These are phyloP conservation scores for Poecilia gillii DNA, from an alignment of 2,797 vertebrate genomes.

Conservation along the genomic window DNA sequence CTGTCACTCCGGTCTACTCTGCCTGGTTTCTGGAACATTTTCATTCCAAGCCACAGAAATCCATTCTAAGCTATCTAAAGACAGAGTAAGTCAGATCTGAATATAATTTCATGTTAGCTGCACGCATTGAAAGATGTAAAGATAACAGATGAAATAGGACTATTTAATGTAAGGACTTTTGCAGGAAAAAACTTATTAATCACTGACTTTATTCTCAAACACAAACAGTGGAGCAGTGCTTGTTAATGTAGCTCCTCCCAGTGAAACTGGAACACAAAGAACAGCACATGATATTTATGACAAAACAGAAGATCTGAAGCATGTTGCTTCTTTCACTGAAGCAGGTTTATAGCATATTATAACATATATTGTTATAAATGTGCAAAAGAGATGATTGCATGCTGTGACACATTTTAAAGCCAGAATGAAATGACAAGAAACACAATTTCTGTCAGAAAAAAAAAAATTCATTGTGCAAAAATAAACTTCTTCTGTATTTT, in stretches of 20 bases:
- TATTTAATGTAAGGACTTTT: neutral
- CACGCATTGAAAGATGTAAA: neutral
- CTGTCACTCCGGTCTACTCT: neutral
- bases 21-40: neutral
- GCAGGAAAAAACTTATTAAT: too few relatives aligned
- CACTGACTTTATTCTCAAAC: too few relatives aligned
- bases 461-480: neutral
- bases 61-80: neutral
- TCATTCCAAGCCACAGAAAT: neutral
- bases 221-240: neutral
- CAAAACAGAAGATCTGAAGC: too few relatives aligned
- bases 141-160: neutral
- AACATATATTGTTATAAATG: neutral
- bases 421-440: neutral
- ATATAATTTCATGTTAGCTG: neutral
- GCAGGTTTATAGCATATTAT: too few relatives aligned
- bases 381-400: neutral
- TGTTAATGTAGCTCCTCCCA: neutral
- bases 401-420: neutral
- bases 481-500: neutral
- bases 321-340: neutral
- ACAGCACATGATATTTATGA: too few relatives aligned
- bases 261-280: neutral
- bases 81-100: neutral
- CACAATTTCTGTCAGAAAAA: neutral